Evolutionary conservation across 2,113 vertebrate genomes (phyloP), one percentile per base, ranked within the genome.

Genomic region (Campylomormyrus numenius): DNA sequence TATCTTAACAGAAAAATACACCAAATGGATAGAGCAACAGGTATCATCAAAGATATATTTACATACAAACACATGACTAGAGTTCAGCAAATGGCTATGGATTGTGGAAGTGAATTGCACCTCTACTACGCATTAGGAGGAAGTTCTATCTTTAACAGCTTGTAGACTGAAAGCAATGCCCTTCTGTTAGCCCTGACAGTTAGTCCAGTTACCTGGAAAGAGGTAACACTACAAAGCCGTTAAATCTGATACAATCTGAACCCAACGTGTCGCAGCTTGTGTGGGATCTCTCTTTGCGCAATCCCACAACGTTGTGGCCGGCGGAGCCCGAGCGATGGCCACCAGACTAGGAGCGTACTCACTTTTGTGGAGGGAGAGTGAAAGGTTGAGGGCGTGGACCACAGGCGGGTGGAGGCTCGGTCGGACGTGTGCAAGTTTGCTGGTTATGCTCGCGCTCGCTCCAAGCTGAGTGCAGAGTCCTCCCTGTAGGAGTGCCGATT

Each of bases 401-500:
- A 3, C 9, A 42, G 13, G 27, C 56, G 35, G 11, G 31, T 31
- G 10, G 31, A 74, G 66, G 66, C 66, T 74, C 11, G 62, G 66
- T 74, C 11, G 27, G 56, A 62, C 45, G 87, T 74, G 77, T 39
- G 56, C 58, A 45, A 24, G 91, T 62, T 42, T 27, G 56, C 46
- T 85, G 66, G 91, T 62, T 42, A 80, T 74, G 39, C 88, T 87
- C 46, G 86, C 19, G 35, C 85, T 88, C 31, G 39, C 90, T 90
- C 91, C 77, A 31, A 50, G 80, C 27, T 19, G 85, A 87, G 58
- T 87, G 87, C 50, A 24, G 91, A 90, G 90, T 90, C 91, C 90
- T 90, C 53, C 87, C 90, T 80, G 56, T 27, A 90, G 85, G 77
- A 62, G 84, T 89, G 66, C 80, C 56, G 89, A 27, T 89, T 95